Base-by-base conservation (phyloP, 2,888 invertebrate species). In the Nineta flava region DNA sequence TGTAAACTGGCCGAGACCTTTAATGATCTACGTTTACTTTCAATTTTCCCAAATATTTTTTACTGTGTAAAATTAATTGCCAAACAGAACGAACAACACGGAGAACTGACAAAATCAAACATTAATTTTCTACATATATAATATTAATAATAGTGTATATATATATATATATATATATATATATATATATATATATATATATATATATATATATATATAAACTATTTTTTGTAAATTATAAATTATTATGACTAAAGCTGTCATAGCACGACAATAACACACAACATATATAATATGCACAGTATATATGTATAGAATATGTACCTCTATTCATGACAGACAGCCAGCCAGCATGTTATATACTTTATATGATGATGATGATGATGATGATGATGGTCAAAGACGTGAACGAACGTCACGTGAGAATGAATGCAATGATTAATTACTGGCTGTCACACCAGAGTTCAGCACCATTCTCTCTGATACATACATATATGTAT, bases 331-430 rank as follows among this genome's bases (percentile, higher is more conserved):
- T 26, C 26, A 26, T 26, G 26, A 26, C 26, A 26, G 26, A 38
- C 51, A 48, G 48, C 51, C 51, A 53, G 46, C 38, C 32, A 38
- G n/a, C 38, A 38, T 13, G 38, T 15, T 13, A 38, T 15, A 38
- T 38, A n/a, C n/a, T n/a, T 13, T 15, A 15, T 13, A 13, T 15
- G n/a, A 38, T 15, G 38, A 32, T 32, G 10, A 32, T 32, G 10
- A 32, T 32, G 7, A 32, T 32, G 32, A 32, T 32, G 7, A 38
- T 38, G 38, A 38, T 38, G 38, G 38, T 38, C n/a, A 38, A 38
- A 38, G 15, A 38, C 15, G 38, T 38, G 15, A 38, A 38, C 26
- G 15, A 38, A 38, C 38, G 38, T 38, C 38, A 38, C 38, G 38
- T 38, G 38, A 38, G 38, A 38, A 15, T 38, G 38, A 38, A 15